phyloP scores from a whole-genome alignment of 2,113 vertebrate species.

The Barbus barbus region DNA sequence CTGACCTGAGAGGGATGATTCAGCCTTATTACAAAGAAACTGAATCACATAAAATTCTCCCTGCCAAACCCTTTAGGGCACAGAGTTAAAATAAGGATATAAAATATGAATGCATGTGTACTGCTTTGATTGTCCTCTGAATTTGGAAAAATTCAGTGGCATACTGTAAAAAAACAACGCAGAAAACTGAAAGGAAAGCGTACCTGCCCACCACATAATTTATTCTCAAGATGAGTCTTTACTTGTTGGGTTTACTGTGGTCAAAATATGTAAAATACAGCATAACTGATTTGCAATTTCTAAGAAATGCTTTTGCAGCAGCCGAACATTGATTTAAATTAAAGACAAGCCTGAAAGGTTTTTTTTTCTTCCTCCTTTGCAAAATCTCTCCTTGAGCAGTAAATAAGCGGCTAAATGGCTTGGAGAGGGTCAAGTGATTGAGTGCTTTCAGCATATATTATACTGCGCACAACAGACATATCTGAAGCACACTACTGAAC shows the following conservation, averaged over 20 bases:
- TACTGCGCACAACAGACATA: background rate
- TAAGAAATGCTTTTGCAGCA: background rate
- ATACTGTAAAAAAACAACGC: background rate
- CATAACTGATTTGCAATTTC: background rate
- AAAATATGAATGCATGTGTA: conserved; percentile 1
- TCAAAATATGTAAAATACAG: background rate
- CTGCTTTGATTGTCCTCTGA: background rate
- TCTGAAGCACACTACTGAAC: background rate
- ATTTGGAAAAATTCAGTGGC: background rate
- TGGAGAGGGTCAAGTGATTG: conserved; percentile 17
- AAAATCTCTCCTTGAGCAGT: background rate
- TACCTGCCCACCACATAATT: background rate
- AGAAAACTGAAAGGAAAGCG: background rate
- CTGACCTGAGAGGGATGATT: background rate
- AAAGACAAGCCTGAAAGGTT: no score
- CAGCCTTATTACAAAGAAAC: conserved; percentile 21
- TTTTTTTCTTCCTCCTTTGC: background rate
- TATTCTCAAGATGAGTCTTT: background rate
- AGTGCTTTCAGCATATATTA: conserved; percentile 20
- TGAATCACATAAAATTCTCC: background rate
- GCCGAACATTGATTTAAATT: background rate
- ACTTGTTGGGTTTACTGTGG: background rate
- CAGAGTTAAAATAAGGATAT: background rate
- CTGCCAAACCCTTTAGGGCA: background rate
- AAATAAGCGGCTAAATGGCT: conserved; percentile 9